Evolutionary conservation across 2,113 vertebrate species (phyloP).

Genomic region (Chaetodon trifascialis): DNA sequence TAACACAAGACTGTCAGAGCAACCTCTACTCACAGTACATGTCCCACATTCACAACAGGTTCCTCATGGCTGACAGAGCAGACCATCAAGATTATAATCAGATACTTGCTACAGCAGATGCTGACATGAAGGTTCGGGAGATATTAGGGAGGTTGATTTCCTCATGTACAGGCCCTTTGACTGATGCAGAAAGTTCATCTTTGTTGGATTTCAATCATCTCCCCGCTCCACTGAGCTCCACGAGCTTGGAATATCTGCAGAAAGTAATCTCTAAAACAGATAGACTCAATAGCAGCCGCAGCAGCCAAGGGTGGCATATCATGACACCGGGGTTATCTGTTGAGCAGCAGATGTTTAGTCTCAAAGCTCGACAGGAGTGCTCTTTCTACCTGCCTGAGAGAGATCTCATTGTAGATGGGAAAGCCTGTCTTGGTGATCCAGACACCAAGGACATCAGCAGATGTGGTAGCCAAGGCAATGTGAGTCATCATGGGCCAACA

Average conservation of each 20-base stretch:
- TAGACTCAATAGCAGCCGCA: slow-evolving; percentile 88
- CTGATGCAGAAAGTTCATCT: slow-evolving; percentile 91
- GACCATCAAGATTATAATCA: slow-evolving; percentile 89
- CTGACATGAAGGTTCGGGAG: slow-evolving; percentile 93
- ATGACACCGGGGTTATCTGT: slow-evolving; percentile 92
- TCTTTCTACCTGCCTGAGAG: slow-evolving; percentile 81
- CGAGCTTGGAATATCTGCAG: slow-evolving; percentile 94
- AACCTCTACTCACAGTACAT: slow-evolving; percentile 95
- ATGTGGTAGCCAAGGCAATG: slow-evolving; percentile 89
- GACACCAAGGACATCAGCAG: slow-evolving; percentile 93
- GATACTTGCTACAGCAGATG: slow-evolving; percentile 89
- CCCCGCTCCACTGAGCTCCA: slow-evolving; percentile 91
- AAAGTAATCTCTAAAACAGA: slow-evolving; percentile 91
- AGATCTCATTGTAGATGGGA: slow-evolving; percentile 88
- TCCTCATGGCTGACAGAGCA: slow-evolving; percentile 89
- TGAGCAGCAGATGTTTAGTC: slow-evolving; percentile 92
- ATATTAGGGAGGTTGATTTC: slow-evolving; percentile 94
- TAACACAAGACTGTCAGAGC: slow-evolving; percentile 91
- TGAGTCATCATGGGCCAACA: slow-evolving; percentile 91
- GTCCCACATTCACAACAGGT: slow-evolving; percentile 93
- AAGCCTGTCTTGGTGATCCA: slow-evolving; percentile 90
- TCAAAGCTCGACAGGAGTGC: slow-evolving; percentile 85
- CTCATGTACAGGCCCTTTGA: slow-evolving; percentile 84
- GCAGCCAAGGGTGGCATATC: slow-evolving; percentile 97
- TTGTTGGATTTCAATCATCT: slow-evolving; percentile 91